Evolutionary conservation across 2,888 invertebrate species (phyloP), one percentile per base, ranked within the genome.

Genomic region (Hermaeophaga mercurialis): DNA sequence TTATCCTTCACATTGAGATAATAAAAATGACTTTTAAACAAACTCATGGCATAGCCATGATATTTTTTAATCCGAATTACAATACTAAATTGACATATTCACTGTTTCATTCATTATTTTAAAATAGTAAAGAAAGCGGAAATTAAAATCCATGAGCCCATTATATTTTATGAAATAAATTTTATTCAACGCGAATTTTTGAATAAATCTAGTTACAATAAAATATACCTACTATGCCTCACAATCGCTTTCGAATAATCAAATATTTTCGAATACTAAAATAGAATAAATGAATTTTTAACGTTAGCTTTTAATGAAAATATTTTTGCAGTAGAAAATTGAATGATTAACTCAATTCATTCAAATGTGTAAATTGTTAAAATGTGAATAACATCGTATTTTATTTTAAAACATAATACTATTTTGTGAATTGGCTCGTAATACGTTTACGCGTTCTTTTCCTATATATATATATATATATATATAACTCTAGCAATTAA

Each of bases 151-250:
- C 41, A 41, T 41, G 41, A 24, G 22, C 22, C 38, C 12, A 41
- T 41, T 41, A 18, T 41, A 18, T 19, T 41, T 41, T 19, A 41
- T 41, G 41, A 41, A 41, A 41, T 41, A 41, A 41, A 41, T 41
- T 41, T 41, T 41, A 41, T 19, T 41, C 7, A 24, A 11, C 6
- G 3, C 22, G 41, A 41, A 41, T 41, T 41, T 41, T 22, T 41
- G 41, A 41, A 41, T 41, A 22, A 18, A 41, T 11, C 22, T 19
- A 24, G 12, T 41, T 19, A 41, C 41, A 41, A 41, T 41, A 22
- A 41, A 41, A 41, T 41, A 41, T 41, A 41, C 41, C n/a, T n/a
- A n/a, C n/a, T n/a, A n/a, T n/a, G 41, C 2, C 18, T 9, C 8
- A 17, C 12, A 24, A 41, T 12, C n/a, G 22, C 17, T 7, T 4